Evolutionary conservation across 2,888 invertebrate species (phyloP).

Genomic region (Nudaria mundana): DNA sequence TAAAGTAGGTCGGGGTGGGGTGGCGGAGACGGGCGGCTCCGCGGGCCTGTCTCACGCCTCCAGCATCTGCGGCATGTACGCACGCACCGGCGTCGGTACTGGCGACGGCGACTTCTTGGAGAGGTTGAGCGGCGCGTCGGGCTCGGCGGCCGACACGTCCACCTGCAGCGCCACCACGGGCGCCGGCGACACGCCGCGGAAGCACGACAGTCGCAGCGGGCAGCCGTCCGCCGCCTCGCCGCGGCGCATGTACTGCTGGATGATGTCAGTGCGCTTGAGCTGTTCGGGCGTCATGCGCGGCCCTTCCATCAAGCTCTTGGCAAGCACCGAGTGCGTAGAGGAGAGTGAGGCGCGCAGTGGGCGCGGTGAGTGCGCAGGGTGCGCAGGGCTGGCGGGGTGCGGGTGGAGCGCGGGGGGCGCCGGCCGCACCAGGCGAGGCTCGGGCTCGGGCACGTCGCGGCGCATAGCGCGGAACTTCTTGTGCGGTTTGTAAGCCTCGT

Average conservation of each 20-base stretch:
- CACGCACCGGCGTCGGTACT: conserved; percentile 79
- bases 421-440: conserved; percentile 65
- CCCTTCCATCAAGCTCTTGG: conserved; percentile 95
- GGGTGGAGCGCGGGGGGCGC: conserved; percentile 72
- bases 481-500: conserved; percentile 97
- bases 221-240: conserved; percentile 80
- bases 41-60: conserved; percentile 83
- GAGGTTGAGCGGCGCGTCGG: conserved; percentile 93
- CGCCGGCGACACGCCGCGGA: conserved; percentile 60
- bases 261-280: conserved; percentile 94
- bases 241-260: conserved; percentile 95
- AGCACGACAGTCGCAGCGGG: conserved; percentile 64
- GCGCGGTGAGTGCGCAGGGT: conserved; percentile 78
- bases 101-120: conserved; percentile 90
- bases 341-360: conserved; percentile 84
- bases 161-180: conserved; percentile 83
- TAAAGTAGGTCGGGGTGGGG: conserved; percentile 79
- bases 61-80: conserved; percentile 83
- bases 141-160: conserved; percentile 91
- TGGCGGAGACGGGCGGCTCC: conserved; percentile 75
- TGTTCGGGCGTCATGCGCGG: conserved; percentile 96
- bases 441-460: conserved; percentile 90
- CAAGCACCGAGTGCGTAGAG: conserved; percentile 93
- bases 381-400: conserved; percentile 62
- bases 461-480: conserved; percentile 95